Conservation (phyloP, 2,113 vertebrate species). For the Turnix velox region DNA sequence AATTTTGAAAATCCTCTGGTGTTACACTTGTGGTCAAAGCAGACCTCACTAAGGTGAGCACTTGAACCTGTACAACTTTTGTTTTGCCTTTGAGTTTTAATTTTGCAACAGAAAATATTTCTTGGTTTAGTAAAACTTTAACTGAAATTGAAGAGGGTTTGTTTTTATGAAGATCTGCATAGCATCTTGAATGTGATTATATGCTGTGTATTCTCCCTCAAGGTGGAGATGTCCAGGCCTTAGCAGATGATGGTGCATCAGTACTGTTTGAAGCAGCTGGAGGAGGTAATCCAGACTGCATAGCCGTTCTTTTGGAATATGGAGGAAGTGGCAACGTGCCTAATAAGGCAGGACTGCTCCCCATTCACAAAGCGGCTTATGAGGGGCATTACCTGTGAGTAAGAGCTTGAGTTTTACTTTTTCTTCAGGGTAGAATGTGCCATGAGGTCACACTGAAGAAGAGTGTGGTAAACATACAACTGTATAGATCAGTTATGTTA, state of each 20-base stretch:
- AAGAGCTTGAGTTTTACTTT: not conserved
- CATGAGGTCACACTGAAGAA: not conserved
- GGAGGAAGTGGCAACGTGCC: slow-evolving; percentile 82
- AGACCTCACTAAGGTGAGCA: not conserved
- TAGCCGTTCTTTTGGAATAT: slow-evolving; percentile 82
- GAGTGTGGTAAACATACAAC: not conserved
- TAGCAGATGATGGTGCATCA: slow-evolving; percentile 80
- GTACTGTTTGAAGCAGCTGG: slow-evolving; percentile 82
- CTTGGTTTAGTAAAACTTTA: not conserved
- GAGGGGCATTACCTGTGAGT: slow-evolving; percentile 87
- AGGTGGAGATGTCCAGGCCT: slow-evolving; percentile 81
- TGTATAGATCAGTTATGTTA: not conserved
- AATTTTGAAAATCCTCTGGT: not conserved
- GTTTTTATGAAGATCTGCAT: not conserved
- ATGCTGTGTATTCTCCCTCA: not conserved
- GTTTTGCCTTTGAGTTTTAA: not conserved
- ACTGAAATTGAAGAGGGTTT: not conserved
- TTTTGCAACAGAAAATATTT: not conserved
- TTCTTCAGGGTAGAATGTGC: not conserved
- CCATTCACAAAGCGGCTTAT: slow-evolving; percentile 84
- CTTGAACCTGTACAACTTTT: not conserved
- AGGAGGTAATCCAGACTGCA: slow-evolving; percentile 81
- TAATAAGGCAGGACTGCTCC: slow-evolving; percentile 78
- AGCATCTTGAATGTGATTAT: not conserved
- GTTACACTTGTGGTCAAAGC: not conserved